Conservation (phyloP, 35 echinoderm and acorn worm species). For the Apostichopus japonicus region DNA sequence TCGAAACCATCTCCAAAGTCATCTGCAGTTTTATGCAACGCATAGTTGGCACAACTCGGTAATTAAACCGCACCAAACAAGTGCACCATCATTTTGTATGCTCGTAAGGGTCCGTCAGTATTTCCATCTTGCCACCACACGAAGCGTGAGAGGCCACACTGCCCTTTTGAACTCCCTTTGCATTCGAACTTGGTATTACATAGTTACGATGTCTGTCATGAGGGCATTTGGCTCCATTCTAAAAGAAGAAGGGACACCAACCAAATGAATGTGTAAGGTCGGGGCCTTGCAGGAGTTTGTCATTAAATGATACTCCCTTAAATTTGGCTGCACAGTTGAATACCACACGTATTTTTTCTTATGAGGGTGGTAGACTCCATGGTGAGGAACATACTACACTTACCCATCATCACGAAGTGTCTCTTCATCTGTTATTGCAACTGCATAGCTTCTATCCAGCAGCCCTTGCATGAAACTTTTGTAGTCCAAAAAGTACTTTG, state of each 20-base stretch:
- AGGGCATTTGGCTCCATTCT: constrained; percentile 48
- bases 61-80: constrained; percentile 82
- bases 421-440: constrained; percentile 47
- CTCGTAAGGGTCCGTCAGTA: constrained; percentile 29
- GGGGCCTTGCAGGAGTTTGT: constrained; percentile 69
- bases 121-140: constrained; percentile 81
- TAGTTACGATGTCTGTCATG: constrained; percentile 61
- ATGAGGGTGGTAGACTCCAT: constrained; percentile 77
- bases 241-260: constrained; percentile 60
- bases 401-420: constrained; percentile 40
- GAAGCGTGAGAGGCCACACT: constrained; percentile 58
- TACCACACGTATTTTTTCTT: constrained; percentile 35
- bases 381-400: background rate
- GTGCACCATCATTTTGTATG: constrained; percentile 67
- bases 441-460: constrained; percentile 60
- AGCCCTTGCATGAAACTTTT: constrained; percentile 60
- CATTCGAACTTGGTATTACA: constrained; percentile 61
- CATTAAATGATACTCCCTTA: constrained; percentile 64
- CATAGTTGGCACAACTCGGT: constrained; percentile 76
- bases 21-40: constrained; percentile 58
- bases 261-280: constrained; percentile 63
- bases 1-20: constrained; percentile 63
- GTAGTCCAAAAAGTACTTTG: constrained; percentile 60
- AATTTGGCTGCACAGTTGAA: constrained; percentile 58
- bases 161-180: background rate